Base-by-base conservation (phyloP, 30 jellyfish, hydroid and myxozoan genomes). In the Cassiopea andromeda region DNA sequence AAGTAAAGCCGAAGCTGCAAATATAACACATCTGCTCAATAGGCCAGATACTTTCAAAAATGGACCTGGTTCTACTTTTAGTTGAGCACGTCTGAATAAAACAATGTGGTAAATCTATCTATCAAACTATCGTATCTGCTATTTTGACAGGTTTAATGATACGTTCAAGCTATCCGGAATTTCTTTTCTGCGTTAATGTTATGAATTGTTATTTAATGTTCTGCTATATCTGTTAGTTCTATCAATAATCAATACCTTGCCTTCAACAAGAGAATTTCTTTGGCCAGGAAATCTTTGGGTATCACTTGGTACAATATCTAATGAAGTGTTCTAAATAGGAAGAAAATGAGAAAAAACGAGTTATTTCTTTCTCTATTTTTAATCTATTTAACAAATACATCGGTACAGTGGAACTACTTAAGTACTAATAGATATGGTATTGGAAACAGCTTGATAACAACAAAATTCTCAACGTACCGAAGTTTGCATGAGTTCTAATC, bases 381-480 rank as follows among this genome's bases (percentile, higher is more conserved):
- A 19, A 7, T n/a, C 2, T 17, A 2, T 75, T 48, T 7, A n/a
- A 43, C 7, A 2, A 75, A 3, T 43, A 80, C 64, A 50, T 2
- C 5, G 9, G 64, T 50, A 50, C 64, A 50, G 64, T 50, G 9
- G 8, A n/a, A n/a, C n/a, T n/a, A n/a, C n/a, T n/a, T n/a, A n/a
- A n/a, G n/a, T n/a, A n/a, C n/a, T n/a, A n/a, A n/a, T n/a, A n/a
- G n/a, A n/a, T n/a, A n/a, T n/a, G n/a, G n/a, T n/a, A n/a, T n/a
- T n/a, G n/a, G n/a, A n/a, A n/a, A n/a, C n/a, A n/a, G n/a, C n/a
- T n/a, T n/a, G n/a, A n/a, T n/a, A n/a, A n/a, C n/a, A n/a, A n/a
- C n/a, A 50, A 50, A 19, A 7, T 70, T 1, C 15, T 70, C 50
- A 38, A 89, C 96, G 76, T 72, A 89, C 96, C 82, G 91, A 72